Base-by-base conservation (phyloP, 2,797 vertebrate species). In the Phaenicophaeus curvirostris region DNA sequence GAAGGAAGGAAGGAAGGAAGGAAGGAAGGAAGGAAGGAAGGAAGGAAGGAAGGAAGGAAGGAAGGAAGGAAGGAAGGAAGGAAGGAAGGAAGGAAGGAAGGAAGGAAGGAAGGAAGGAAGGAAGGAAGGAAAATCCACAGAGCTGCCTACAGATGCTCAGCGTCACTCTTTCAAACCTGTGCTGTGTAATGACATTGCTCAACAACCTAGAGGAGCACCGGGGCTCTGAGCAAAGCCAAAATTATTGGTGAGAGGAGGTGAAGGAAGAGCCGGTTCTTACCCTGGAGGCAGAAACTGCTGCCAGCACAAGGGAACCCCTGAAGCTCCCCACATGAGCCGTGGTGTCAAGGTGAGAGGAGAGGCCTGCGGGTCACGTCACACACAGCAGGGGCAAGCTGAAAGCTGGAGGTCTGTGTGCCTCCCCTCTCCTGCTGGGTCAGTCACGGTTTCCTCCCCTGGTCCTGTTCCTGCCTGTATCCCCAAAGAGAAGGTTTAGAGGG, bases 311-410 rank as follows among this genome's bases (percentile, higher is more conserved):
- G 25, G 57, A 89, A 53, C 2, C 12, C 30, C 30, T 8, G 19
- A 50, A 87, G 42, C 7, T 77, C 39, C 42, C 57, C 0, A 0
- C 12, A 19, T 2, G 12, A 53, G 27, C 24, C 2, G 0, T 31
- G 31, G 41, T 46, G 54, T 42, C 30, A 33, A 75, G 39, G 30
- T n/a, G 42, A 48, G 13, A 10, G n/a, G 28, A 78, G 31, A 44
- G 66, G 35, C 51, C 76, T 87, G 9, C 2, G 16, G 27, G 25
- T 57, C 0, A 1, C 58, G 75, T 67, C 46, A 59, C 16, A 50
- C 15, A 4, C 8, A 30, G 27, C 16, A 65, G 50, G 27, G 33
- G 20, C 25, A 58, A 68, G 28, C 11, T 0, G 1, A 78, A 55
- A 62, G 28, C n/a, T 15, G 0, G 37, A 5, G 10, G 8, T 87